Evolutionary conservation across 2,797 vertebrate species (phyloP), one percentile per base, ranked within the genome.

Genomic region (Sternarchorhynchus goeldii): DNA sequence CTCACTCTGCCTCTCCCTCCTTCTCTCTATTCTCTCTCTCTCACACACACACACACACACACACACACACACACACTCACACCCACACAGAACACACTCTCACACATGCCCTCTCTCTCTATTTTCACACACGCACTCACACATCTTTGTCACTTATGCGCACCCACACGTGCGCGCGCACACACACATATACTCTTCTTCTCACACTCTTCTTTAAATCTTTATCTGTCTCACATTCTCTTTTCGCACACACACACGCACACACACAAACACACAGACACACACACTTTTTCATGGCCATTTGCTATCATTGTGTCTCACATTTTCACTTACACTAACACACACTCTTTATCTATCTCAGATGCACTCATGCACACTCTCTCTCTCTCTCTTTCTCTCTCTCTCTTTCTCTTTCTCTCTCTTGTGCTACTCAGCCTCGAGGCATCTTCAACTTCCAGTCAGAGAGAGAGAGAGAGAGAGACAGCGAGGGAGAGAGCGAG

Each of bases 391-490:
- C 73, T 39, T 36, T 41, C 34, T 60, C n/a, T 66, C 67, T 53
- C 63, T 69, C 31, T 74, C 69, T 57, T 45, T 75, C 73, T 78
- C 71, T 81, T 73, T 79, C 75, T 79, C 70, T 71, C 73, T 78
- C 73, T 72, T 59, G 60, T 60, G 59, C 78, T 25, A 81, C 80
- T 88, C 89, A 92, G 90, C 92, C 92, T 91, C 89, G 88, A 93
- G 92, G 92, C 91, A 90, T 92, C 91, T 89, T 90, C 89, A 85
- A 90, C 90, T 92, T 91, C 92, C 87, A 92, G 89, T 91, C 86
- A 92, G 89, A 91, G 91, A 88, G 87, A 82, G 56, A 56, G 64
- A 79, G 77, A 70, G 87, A 84, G 80, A 88, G 83, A 59, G 67
- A 60, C 60, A 73, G 32, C 75, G 55, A 29, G 73, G 36, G 73